Base-by-base conservation (phyloP, 2,113 vertebrate species). In the Camarhynchus parvulus region DNA sequence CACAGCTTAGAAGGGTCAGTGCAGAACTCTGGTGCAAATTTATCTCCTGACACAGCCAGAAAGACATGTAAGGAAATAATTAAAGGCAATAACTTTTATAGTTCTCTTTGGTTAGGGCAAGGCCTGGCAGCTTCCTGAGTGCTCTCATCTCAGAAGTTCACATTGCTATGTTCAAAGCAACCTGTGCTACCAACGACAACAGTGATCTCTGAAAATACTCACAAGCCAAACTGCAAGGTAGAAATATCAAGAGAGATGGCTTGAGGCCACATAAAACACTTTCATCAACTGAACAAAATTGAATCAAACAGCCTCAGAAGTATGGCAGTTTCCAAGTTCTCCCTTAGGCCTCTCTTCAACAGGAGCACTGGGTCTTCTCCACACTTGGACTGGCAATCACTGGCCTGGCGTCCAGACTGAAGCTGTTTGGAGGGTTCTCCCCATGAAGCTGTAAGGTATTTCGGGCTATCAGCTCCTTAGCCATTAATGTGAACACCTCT, bases 401-500 rank as follows among this genome's bases (percentile, higher is more conserved):
- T 0, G 99, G 97, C 53, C 97, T 98, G 84, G 98, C 98, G 83
- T 98, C 98, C 50, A 97, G 97, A 25, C 88, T 95, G 66, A 99
- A 77, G 90, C 94, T 95, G 80, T 96, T 97, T 0, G 90, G 90
- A 35, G 70, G 37, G 68, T 41, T 95, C 52, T 98, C 98, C 21
- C 97, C 95, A 0, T 96, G 95, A 39, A 98, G 95, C 79, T 97
- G 97, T 80, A 98, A 97, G 52, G 98, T 98, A 58, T 99, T 98
- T 41, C 98, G 91, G 23, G 95, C 97, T 74, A 94, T 98, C 58
- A 97, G 96, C 97, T 98, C 98, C 52, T 95, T 98, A 20, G 98
- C 98, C 98, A 99, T 98, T 62, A 99, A 91, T 3, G 77, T 39
- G 28, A 99, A 99, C 46, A 98, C 98, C 72, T 99, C 98, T 4